Base-by-base conservation (phyloP, 2,888 invertebrate species). In the Oscheius sp. region DNA sequence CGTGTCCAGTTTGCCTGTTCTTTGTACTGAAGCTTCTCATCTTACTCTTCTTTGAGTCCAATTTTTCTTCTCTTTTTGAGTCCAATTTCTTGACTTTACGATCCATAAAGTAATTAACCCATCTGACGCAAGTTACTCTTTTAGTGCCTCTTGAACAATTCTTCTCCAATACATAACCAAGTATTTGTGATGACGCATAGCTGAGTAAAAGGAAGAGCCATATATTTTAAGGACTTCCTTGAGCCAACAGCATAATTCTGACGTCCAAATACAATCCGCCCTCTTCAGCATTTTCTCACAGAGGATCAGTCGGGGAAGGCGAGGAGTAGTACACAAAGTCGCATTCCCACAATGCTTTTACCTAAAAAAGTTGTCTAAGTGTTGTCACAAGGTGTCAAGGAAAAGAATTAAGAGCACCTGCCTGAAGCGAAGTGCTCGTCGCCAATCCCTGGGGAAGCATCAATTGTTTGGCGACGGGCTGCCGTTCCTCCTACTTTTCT, bases 391-490 rank as follows among this genome's bases (percentile, higher is more conserved):
- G 55, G 55, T 55, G 55, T 55, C 55, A 55, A 4, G 2, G 55
- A 34, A 57, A 61, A 42, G 61, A 61, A 61, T 61, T 61, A 61
- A 45, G 20, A 34, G 25, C 61, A 61, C 61, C 61, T 61, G 61
- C 8, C 27, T 31, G 45, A 27, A 42, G 12, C 45, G 27, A 45
- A 61, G 42, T 29, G 61, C 45, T 61, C 45, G 61, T 61, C 61
- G 61, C 61, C 61, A 42, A 29, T 61, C 61, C 61, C 61, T 42
- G 29, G 61, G 61, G 61, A 31, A 61, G 45, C 61, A 61, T 61
- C 61, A 61, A 61, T 61, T 61, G 61, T 61, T 61, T 61, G 61
- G 61, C 61, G 61, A 61, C 61, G 61, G 61, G 61, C 61, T 45
- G 61, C 61, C 61, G 61, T 61, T 61, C 61, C 25, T 31, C 42